A percentile compares a stretch with the other conserved stretches of the same genome.
Evolutionary conservation across 2,113 vertebrate genomes (phyloP).

Genomic region (Monarcha castaneiventris): DNA sequence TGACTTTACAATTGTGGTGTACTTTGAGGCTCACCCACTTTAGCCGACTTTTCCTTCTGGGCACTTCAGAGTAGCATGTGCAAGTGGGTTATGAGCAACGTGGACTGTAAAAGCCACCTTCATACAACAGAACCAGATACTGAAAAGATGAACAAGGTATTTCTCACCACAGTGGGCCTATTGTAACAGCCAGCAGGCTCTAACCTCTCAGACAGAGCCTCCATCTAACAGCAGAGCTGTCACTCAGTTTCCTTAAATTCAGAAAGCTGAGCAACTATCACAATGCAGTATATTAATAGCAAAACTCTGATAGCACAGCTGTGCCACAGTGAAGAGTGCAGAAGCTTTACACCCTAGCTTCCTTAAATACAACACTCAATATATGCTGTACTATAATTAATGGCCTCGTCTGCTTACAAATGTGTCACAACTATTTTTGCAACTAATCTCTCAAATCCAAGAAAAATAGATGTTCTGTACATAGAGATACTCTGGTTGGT

Average conservation of each 20-base stretch:
- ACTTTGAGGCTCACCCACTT: background rate
- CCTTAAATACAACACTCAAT: background rate
- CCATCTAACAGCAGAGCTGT: background rate
- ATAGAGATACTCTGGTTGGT: background rate
- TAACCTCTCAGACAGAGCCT: background rate
- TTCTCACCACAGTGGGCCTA: accelerated
- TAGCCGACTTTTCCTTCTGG: background rate
- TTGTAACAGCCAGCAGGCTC: background rate
- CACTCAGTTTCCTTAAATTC: background rate
- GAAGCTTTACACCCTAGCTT: background rate
- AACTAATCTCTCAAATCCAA: background rate
- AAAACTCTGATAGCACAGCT: background rate
- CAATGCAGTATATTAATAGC: background rate
- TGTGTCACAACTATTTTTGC: background rate
- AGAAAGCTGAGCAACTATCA: background rate
- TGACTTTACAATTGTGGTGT: background rate
- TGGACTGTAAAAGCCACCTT: background rate
- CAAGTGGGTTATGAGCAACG: background rate
- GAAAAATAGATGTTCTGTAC: background rate
- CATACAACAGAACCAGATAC: accelerated
- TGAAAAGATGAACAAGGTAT: background rate
- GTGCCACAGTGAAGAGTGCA: background rate
- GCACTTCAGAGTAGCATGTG: background rate
- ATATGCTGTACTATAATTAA: background rate
- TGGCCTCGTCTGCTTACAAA: background rate